phyloP scores from a whole-genome alignment of 2,113 vertebrate genomes.

The Suncus etruscus region DNA sequence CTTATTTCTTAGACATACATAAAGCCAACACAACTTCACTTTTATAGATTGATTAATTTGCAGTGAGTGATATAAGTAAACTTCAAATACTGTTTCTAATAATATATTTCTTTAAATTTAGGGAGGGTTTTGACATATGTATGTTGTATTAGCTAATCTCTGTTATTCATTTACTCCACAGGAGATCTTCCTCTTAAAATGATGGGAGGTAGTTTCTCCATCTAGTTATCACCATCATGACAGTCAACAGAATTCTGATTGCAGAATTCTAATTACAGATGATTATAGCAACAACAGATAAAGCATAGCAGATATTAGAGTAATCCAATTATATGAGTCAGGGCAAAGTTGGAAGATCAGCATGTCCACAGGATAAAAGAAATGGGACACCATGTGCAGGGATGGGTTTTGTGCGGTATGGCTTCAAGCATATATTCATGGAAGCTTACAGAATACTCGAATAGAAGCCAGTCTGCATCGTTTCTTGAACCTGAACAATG shows the following conservation, averaged over 20 bases:
- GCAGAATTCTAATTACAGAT: not conserved
- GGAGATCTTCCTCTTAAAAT: not conserved
- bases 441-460: not conserved
- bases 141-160: conserved; percentile 22
- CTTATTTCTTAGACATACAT: not conserved
- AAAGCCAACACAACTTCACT: not conserved
- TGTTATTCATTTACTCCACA: not conserved
- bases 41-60: not conserved
- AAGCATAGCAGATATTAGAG: not conserved
- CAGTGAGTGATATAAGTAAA: not conserved
- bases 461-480: not conserved
- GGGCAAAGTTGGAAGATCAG: not conserved
- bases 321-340: not conserved
- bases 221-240: conserved; percentile 29
- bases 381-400: not conserved
- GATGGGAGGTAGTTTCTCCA: not conserved
- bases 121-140: not conserved
- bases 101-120: not conserved
- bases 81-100: not conserved
- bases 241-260: conserved; percentile 19
- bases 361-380: fast-evolving
- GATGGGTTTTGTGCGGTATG: fast-evolving
- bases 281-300: conserved; percentile 44
- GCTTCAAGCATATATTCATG: fast-evolving
- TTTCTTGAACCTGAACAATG: not conserved